Evolutionary conservation across 2,797 vertebrate species (phyloP).

Genomic region (Mergus octosetaceus): DNA sequence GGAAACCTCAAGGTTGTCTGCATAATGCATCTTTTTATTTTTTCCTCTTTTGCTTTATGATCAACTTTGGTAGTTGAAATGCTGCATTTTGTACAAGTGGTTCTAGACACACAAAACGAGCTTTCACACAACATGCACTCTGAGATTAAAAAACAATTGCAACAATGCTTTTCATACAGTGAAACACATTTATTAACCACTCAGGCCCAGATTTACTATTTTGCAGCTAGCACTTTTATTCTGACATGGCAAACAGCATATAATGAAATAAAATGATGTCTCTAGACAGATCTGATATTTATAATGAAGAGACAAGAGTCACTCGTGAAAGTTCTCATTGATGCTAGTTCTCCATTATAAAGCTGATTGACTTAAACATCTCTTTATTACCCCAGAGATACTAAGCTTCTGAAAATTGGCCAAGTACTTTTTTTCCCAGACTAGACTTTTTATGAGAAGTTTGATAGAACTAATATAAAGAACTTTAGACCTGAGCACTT

Average conservation of each 20-base stretch:
- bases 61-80: conserved; percentile 5
- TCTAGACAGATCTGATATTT: conserved; percentile 17
- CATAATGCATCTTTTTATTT: conserved; percentile 19
- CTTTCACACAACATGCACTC: conserved; percentile 18
- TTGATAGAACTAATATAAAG: background rate
- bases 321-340: conserved; percentile 15
- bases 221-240: background rate
- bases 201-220: background rate
- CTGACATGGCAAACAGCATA: background rate
- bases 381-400: background rate
- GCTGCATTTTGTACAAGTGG: background rate
- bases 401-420: background rate
- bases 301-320: background rate
- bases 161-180: background rate
- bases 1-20: background rate
- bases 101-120: conserved; percentile 1
- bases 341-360: background rate
- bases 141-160: background rate
- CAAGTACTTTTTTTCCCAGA: background rate
- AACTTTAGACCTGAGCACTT: background rate
- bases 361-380: background rate
- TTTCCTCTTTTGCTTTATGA: background rate
- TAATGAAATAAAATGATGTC: conserved; percentile 38
- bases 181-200: conserved; percentile 10
- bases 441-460: background rate